A percentile compares a stretch with the other conserved stretches of the same genome.
These are phyloP conservation scores for Hypomecis punctinalis DNA, from an alignment of 2,888 invertebrate genomes.

Conservation along the genomic window DNA sequence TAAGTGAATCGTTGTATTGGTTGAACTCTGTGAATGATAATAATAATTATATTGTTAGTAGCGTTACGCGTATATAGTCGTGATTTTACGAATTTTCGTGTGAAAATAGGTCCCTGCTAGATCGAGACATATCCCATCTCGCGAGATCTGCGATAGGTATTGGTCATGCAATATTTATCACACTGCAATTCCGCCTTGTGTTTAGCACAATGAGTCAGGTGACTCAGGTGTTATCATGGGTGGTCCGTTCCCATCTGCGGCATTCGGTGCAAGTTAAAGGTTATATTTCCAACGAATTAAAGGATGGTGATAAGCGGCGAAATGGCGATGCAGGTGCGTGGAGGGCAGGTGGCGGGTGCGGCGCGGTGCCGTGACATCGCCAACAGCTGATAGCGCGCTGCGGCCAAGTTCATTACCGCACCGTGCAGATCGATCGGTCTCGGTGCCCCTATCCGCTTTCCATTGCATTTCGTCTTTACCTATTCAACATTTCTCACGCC, in stretches of 20 bases:
- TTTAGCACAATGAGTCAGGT: conserved; percentile 19
- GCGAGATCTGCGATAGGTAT: not conserved
- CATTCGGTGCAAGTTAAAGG: conserved; percentile 49
- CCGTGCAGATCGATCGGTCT: conserved; percentile 75
- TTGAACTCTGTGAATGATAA: no score
- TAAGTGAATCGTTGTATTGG: no score
- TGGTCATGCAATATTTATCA: not conserved
- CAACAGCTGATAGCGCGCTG: conserved; percentile 66
- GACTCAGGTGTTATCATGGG: conserved; percentile 31
- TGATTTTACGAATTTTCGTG: no score
- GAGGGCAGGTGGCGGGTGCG: conserved; percentile 43
- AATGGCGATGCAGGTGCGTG: conserved; percentile 28
- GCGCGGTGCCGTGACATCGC: conserved; percentile 55
- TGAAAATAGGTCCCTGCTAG: no score
- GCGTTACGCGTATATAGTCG: no score
- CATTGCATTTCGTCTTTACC: conserved; percentile 48
- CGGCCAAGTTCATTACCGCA: conserved; percentile 81
- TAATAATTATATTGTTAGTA: no score
- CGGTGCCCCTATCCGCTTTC: conserved; percentile 70
- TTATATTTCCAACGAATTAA: conserved; percentile 48
- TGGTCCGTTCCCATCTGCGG: conserved; percentile 45
- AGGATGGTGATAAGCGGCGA: conserved; percentile 45
- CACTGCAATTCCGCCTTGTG: conserved; percentile 1
- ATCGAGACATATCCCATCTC: no score
- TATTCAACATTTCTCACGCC: conserved; percentile 46